phyloP scores from a whole-genome alignment of 2,888 invertebrate species.

The Drosophila melanosoma region DNA sequence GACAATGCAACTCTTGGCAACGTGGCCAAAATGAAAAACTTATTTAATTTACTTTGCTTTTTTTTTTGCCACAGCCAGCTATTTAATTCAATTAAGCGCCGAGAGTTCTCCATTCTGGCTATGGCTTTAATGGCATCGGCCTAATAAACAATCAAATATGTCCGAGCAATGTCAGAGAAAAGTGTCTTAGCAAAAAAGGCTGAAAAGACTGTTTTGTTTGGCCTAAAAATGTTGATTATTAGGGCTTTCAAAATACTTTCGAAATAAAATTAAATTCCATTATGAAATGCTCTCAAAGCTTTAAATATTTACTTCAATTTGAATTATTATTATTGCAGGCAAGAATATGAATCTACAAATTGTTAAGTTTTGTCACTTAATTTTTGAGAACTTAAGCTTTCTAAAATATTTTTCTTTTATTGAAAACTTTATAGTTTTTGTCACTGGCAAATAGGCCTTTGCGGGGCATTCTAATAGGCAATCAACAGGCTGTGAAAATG shows the following conservation, averaged over 20 bases:
- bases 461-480: conserved; percentile 58
- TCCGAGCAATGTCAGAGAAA: conserved; percentile 3
- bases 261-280: not conserved
- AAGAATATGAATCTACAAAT: not conserved
- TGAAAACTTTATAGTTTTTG: not conserved
- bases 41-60: conserved; percentile 85
- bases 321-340: not conserved
- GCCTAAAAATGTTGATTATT: not conserved
- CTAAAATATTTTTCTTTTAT: not conserved
- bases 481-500: conserved; percentile 71
- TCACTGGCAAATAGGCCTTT: conserved; percentile 10
- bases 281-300: not conserved
- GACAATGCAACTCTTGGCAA: conserved; percentile 78
- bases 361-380: not conserved
- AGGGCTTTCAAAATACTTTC: not conserved
- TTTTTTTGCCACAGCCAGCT: conserved; percentile 82
- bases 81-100: conserved; percentile 84
- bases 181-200: too few relatives aligned
- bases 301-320: not conserved
- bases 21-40: conserved; percentile 80
- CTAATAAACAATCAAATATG: conserved; percentile 49
- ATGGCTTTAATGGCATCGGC: conserved; percentile 45
- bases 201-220: not conserved
- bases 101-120: conserved; percentile 56
- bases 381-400: not conserved